Conservation (phyloP, 2,888 invertebrate genomes). For the Drosophila niveifrons region DNA sequence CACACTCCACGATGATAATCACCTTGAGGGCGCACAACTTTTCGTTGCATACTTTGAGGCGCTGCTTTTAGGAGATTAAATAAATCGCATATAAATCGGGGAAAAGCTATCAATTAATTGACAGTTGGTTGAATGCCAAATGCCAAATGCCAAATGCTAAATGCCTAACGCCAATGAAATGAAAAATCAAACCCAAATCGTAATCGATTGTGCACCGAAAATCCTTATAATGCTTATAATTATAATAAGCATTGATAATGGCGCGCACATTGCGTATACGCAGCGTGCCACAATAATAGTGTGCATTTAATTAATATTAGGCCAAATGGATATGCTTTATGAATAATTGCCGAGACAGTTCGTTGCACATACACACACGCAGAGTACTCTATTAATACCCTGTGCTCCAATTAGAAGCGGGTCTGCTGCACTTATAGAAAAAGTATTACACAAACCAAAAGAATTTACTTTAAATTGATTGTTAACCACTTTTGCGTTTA, state of each 20-base stretch:
- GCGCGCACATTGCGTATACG: slow-evolving; percentile 29
- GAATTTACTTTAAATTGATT: neutral
- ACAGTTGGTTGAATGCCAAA: slow-evolving; percentile 33
- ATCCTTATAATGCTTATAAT: slow-evolving; percentile 48
- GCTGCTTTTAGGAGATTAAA: slow-evolving; percentile 10
- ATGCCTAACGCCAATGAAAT: no score
- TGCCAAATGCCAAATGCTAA: slow-evolving; percentile 19
- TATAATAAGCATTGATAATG: slow-evolving; percentile 39
- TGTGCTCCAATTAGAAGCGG: neutral
- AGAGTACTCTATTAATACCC: slow-evolving; percentile 11
- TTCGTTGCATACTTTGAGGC: slow-evolving; percentile 39
- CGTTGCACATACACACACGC: slow-evolving; percentile 14
- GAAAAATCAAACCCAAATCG: slow-evolving; percentile 32
- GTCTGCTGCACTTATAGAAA: neutral
- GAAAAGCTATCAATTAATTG: slow-evolving; percentile 66
- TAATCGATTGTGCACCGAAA: neutral
- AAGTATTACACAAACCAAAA: neutral
- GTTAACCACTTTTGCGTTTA: neutral
- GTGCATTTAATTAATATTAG: slow-evolving; percentile 78
- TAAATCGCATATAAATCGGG: slow-evolving; percentile 16
- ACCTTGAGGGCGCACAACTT: neutral
- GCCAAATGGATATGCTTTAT: slow-evolving; percentile 61
- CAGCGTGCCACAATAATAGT: slow-evolving; percentile 52
- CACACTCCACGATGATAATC: slow-evolving; percentile 6
- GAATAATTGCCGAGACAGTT: slow-evolving; percentile 60